These are phyloP conservation scores for Rhincodon typus DNA, from an alignment of 2,797 vertebrate genomes.

Conservation along the genomic window DNA sequence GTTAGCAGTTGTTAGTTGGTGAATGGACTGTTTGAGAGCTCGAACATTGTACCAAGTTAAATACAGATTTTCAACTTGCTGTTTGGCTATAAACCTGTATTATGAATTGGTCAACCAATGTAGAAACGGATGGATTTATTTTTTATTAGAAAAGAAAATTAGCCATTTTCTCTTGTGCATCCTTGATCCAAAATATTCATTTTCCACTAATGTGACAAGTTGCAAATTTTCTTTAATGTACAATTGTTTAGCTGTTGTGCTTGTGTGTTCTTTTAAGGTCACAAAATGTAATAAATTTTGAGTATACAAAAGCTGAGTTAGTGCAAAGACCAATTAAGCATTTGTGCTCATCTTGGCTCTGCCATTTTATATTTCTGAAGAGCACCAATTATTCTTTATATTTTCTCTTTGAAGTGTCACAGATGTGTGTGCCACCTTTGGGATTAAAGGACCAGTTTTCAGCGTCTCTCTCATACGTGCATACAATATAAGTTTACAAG, in stretches of 20 bases:
- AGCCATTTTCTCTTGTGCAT: neutral
- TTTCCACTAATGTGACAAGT: neutral
- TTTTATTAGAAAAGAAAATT: neutral
- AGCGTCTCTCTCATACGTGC: neutral
- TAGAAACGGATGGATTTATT: neutral
- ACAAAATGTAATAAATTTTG: neutral
- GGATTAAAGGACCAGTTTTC: neutral
- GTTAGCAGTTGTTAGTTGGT: neutral
- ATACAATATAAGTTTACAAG: neutral
- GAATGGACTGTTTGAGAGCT: neutral
- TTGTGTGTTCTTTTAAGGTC: neutral
- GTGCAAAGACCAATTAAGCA: neutral
- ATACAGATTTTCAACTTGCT: neutral
- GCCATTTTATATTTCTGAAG: neutral
- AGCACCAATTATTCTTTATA: neutral
- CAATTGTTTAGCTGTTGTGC: no score
- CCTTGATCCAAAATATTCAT: neutral
- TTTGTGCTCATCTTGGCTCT: neutral
- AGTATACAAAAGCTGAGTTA: neutral
- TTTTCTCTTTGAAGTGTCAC: neutral
- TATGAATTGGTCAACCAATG: neutral
- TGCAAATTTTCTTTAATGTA: neutral
- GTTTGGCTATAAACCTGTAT: neutral
- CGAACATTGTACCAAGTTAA: neutral
- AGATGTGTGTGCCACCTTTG: neutral